Evolutionary conservation across 2,113 vertebrate genomes (phyloP), one percentile per base, ranked within the genome.

Genomic region (Sula dactylatra): DNA sequence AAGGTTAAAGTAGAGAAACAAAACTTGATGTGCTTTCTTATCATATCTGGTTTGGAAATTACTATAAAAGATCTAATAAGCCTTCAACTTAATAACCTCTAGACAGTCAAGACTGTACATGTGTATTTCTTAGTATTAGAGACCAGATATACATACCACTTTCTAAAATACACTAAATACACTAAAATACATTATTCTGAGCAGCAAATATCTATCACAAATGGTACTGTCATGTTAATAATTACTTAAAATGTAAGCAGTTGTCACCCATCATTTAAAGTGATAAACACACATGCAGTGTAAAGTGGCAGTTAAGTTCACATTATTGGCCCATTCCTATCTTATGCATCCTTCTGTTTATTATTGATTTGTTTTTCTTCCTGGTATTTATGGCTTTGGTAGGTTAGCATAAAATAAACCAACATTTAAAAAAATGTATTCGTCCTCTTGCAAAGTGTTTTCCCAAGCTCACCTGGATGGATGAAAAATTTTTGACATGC

Each of bases 401-500:
- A 77, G 25, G 31, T 55, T 29, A 73, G 52, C 32, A 15, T 25
- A 56, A 66, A 13, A 76, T 38, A 88, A 89, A 42, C 11, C 10
- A 65, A 11, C 8, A 58, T 26, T 67, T 36, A 25, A 64, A 74
- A 93, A 94, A 77, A 77, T 24, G 12, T 6, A 79, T 50, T 77
- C 21, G n/a, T 56, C 25, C 47, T 86, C 26, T 89, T 78, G 16
- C 90, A 72, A 49, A 91, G 62, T 44, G 70, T 73, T 88, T 94
- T 95, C 44, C 62, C 40, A 94, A 92, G 44, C 94, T 86, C 97
- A 98, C 98, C 97, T 98, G 97, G 21, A 97, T 74, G 36, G 97
- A 93, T 47, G 96, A 90, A 69, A 93, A 91, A 9, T 86, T 95
- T 96, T 79, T 65, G 96, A 97, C 93, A 90, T 94, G 52, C 72